Conservation (phyloP, 37 sponge, comb jelly and placozoan species). For the Eunapius fragilis region DNA sequence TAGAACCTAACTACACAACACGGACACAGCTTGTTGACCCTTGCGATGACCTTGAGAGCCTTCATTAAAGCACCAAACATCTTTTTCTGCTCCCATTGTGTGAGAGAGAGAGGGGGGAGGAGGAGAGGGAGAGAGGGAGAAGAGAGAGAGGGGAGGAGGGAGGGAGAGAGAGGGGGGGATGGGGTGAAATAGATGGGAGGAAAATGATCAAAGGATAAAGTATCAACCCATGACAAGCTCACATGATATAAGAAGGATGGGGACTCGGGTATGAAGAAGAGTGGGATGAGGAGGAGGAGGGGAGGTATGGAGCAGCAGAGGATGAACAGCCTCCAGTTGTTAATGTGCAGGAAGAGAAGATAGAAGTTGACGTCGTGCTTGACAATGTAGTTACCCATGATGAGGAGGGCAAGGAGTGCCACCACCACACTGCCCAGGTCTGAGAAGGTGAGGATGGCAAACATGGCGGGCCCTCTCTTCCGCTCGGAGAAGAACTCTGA, state of each 20-base stretch:
- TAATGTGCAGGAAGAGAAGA: conserved; percentile 26
- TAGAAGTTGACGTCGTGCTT: conserved; percentile 28
- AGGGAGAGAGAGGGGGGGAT: conserved; percentile 25
- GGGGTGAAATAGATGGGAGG: no score
- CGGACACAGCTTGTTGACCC: conserved; percentile 16
- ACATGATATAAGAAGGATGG: conserved; percentile 41
- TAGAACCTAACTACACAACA: conserved; percentile 4
- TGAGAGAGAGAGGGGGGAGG: conserved; percentile 20
- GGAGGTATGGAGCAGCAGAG: conserved; percentile 45
- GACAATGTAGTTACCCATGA: background rate
- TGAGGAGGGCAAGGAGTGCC: background rate
- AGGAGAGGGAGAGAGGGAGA: conserved; percentile 11
- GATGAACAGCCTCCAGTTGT: conserved; percentile 41
- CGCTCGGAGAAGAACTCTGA: conserved; percentile 54
- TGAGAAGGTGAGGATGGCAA: conserved; percentile 41
- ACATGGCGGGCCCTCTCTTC: conserved; percentile 28
- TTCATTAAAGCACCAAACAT: background rate
- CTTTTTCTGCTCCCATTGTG: conserved; percentile 21
- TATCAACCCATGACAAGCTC: no score
- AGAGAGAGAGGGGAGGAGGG: conserved; percentile 17
- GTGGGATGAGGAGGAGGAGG: conserved; percentile 9
- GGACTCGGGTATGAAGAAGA: conserved; percentile 28
- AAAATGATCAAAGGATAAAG: no score
- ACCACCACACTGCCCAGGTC: conserved; percentile 11
- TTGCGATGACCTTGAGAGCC: conserved; percentile 2